Evolutionary conservation across 2,888 invertebrate species (phyloP).

Genomic region (Sericinus montela): DNA sequence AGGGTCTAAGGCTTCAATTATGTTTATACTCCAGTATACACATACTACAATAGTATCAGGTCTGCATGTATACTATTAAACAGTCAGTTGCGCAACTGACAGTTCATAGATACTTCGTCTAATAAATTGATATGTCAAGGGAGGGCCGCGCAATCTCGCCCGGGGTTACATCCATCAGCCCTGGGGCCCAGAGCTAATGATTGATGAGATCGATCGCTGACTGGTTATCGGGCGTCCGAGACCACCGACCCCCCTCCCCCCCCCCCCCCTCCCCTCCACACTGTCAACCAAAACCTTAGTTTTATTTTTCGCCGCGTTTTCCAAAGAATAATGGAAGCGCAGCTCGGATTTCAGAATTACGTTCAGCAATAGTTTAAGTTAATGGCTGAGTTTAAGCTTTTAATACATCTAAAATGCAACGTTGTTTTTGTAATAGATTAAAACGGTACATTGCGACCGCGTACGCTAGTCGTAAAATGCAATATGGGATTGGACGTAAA

Average conservation of each 20-base stretch:
- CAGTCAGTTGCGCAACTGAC: conserved; percentile 50
- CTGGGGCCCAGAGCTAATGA: conserved; percentile 50
- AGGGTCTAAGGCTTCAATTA: too few species aligned
- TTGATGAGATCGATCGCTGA: conserved; percentile 58
- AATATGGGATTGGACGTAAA: background rate
- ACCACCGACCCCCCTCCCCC: conserved; percentile 20
- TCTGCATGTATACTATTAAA: conserved; percentile 47
- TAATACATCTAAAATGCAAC: conserved; percentile 4
- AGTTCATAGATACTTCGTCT: conserved; percentile 61
- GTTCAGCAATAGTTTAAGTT: conserved; percentile 2
- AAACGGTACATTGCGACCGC: conserved; percentile 1
- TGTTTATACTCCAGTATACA: too few species aligned
- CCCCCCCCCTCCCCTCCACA: background rate
- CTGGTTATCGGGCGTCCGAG: conserved; percentile 36
- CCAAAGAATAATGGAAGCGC: background rate
- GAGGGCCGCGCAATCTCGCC: conserved; percentile 57
- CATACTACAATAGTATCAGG: too few species aligned
- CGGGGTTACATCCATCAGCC: conserved; percentile 56
- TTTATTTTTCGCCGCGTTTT: conserved; percentile 3
- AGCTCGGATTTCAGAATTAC: conserved; percentile 4
- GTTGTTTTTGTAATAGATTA: conserved; percentile 6
- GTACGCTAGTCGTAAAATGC: background rate
- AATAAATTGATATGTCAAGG: conserved; percentile 74
- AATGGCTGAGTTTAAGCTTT: background rate
- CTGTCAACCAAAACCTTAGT: too few species aligned